These are phyloP conservation scores for Alloscopus bannaensis DNA, from an alignment of 2,888 invertebrate species.

Conservation along the genomic window DNA sequence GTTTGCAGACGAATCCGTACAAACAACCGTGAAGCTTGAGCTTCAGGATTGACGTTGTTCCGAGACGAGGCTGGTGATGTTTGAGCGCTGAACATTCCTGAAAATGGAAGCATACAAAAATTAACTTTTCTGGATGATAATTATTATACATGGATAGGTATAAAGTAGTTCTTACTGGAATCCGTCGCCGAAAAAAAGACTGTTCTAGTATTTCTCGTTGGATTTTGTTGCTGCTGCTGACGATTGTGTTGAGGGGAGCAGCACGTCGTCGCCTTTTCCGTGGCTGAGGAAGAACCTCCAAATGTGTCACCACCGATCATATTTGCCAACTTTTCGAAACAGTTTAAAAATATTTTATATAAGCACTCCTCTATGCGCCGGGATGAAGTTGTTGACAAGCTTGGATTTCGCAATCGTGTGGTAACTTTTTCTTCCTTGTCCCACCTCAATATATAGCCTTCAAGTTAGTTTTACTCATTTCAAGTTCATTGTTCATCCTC, in stretches of 20 bases:
- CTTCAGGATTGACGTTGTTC: slow-evolving; percentile 5
- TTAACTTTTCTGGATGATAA: neutral
- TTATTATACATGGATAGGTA: neutral
- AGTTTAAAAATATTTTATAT: neutral
- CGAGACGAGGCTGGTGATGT: slow-evolving; percentile 25
- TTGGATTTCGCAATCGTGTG: slow-evolving; percentile 45
- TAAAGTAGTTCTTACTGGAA: slow-evolving; percentile 32
- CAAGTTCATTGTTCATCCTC: slow-evolving; percentile 59
- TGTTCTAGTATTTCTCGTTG: slow-evolving; percentile 39
- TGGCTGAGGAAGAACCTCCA: slow-evolving; percentile 32
- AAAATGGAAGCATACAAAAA: neutral
- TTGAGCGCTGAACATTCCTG: slow-evolving; percentile 53
- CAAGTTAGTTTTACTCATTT: slow-evolving; percentile 49
- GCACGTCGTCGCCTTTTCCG: slow-evolving; percentile 50
- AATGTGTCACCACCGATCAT: slow-evolving; percentile 51
- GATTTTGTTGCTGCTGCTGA: slow-evolving; percentile 41
- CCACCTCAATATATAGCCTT: slow-evolving; percentile 60
- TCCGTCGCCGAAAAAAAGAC: slow-evolving; percentile 53
- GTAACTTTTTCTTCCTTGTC: slow-evolving; percentile 40
- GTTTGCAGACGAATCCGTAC: slow-evolving; percentile 49
- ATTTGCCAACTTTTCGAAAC: neutral
- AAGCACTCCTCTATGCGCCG: neutral
- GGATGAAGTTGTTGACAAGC: slow-evolving; percentile 23
- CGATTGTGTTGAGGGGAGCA: slow-evolving; percentile 44
- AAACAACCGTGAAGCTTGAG: slow-evolving; percentile 35